Conservation (phyloP, 2,113 vertebrate species). For the Gobiocypris rarus region DNA sequence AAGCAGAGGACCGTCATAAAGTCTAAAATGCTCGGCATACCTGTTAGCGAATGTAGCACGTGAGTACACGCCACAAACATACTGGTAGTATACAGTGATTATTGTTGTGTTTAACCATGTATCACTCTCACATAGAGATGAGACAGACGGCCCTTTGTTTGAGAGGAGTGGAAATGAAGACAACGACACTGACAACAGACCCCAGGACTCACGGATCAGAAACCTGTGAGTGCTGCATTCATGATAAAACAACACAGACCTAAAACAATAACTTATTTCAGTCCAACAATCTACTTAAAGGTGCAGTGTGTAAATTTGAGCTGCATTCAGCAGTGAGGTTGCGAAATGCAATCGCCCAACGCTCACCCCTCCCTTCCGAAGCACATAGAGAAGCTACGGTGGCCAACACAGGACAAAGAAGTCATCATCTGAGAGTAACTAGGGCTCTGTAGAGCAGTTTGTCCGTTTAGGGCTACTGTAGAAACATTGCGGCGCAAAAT, state of each 20-base stretch:
- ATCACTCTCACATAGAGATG: slow-evolving; percentile 76
- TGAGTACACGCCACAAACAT: slow-evolving; percentile 51
- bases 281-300: not conserved
- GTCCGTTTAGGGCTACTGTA: no score
- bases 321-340: no score
- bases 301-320: no score
- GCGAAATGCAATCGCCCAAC: no score
- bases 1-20: slow-evolving; percentile 90
- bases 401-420: no score
- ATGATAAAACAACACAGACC: not conserved
- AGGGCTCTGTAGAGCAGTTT: no score
- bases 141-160: slow-evolving; percentile 80
- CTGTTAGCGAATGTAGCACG: slow-evolving; percentile 83
- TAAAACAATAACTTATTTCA: not conserved
- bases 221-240: slow-evolving; percentile 83
- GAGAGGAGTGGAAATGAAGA: slow-evolving; percentile 54
- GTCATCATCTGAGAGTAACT: no score
- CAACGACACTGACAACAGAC: slow-evolving; percentile 65
- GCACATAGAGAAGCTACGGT: no score
- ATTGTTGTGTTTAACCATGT: not conserved
- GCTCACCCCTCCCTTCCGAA: no score
- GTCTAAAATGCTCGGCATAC: slow-evolving; percentile 92
- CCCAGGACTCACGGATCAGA: slow-evolving; percentile 85
- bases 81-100: not conserved
- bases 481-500: no score